Evolutionary conservation across 2,797 vertebrate species (phyloP).

Genomic region (Alca torda): DNA sequence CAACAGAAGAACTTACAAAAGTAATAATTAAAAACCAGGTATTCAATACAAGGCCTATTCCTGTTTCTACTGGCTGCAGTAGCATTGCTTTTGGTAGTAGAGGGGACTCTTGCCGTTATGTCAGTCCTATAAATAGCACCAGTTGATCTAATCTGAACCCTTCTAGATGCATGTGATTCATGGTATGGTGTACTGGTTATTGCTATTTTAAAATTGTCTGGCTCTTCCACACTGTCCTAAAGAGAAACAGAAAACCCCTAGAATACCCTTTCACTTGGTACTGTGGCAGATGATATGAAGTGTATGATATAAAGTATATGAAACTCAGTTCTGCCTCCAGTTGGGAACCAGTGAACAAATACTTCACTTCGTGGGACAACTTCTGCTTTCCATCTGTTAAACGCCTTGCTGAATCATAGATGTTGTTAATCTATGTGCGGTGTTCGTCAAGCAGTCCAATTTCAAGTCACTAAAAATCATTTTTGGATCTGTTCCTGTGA

Average conservation of each 20-base stretch:
- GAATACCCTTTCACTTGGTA: neutral
- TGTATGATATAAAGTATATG: neutral
- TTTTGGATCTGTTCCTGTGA: neutral
- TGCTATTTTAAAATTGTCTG: neutral
- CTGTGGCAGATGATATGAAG: neutral
- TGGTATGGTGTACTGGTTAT: neutral
- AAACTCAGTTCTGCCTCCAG: neutral
- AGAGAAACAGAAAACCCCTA: neutral
- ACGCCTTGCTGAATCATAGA: neutral
- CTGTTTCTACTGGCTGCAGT: neutral
- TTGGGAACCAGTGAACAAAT: neutral
- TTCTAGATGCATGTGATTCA: neutral
- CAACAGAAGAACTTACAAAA: neutral
- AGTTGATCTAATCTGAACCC: neutral
- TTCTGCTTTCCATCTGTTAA: neutral
- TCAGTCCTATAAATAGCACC: neutral
- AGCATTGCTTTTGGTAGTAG: neutral
- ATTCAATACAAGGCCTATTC: neutral
- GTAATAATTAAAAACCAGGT: neutral
- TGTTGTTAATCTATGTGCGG: fast-evolving
- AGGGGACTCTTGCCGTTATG: neutral
- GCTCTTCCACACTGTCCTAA: neutral
- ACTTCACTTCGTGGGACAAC: neutral
- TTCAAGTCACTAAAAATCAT: neutral
- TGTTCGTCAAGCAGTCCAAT: neutral